A percentile compares a stretch with the other conserved stretches of the same genome.
These are phyloP conservation scores for Phorcus lineatus DNA, from an alignment of 2,888 invertebrate genomes.

Conservation along the genomic window DNA sequence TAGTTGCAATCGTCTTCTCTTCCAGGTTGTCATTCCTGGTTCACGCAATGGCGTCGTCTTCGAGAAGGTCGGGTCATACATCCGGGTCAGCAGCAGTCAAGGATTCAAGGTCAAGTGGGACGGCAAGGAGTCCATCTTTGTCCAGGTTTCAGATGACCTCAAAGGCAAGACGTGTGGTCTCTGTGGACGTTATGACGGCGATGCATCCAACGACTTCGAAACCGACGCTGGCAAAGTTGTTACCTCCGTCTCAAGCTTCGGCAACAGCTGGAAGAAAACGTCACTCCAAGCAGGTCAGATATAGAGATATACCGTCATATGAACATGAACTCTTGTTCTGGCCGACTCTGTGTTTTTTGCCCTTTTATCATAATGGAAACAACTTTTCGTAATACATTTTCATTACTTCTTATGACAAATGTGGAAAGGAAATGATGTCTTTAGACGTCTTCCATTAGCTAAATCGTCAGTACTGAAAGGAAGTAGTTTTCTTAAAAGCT, in stretches of 20 bases:
- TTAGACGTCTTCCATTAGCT: too few relatives aligned
- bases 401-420: too few relatives aligned
- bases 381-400: too few relatives aligned
- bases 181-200: slow-evolving; percentile 87
- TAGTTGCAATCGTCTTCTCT: neutral
- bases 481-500: too few relatives aligned
- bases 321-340: neutral
- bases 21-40: slow-evolving; percentile 50
- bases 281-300: slow-evolving; percentile 42
- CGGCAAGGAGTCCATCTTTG: slow-evolving; percentile 76
- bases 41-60: slow-evolving; percentile 82
- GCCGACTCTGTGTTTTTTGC: neutral
- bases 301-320: neutral
- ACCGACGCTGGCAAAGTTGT: slow-evolving; percentile 79
- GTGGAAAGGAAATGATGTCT: too few relatives aligned
- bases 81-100: slow-evolving; percentile 83
- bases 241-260: slow-evolving; percentile 56
- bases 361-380: neutral
- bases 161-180: slow-evolving; percentile 89
- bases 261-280: slow-evolving; percentile 60
- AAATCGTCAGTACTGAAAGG: too few relatives aligned
- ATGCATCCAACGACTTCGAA: slow-evolving; percentile 82
- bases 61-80: slow-evolving; percentile 83
- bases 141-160: slow-evolving; percentile 72
- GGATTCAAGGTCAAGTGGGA: slow-evolving; percentile 86